Evolutionary conservation across 2,888 invertebrate genomes (phyloP).

Genomic region (Norana najaformis): DNA sequence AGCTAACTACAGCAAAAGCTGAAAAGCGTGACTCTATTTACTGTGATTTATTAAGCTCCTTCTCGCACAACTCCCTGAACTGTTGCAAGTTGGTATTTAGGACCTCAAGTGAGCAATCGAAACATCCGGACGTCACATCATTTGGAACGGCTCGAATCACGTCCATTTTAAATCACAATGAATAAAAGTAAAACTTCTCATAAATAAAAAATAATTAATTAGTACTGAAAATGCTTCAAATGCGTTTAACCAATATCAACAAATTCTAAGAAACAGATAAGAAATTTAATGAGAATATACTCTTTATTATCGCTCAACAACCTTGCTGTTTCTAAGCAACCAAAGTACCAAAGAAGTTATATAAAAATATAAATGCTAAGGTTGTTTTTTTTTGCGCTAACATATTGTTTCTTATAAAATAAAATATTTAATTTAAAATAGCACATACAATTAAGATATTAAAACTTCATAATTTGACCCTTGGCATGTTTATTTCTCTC

Average conservation of each 20-base stretch:
- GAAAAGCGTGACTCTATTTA: neutral
- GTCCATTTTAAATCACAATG: neutral
- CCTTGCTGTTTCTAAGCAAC: conserved; percentile 13
- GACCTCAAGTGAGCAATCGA: too few relatives aligned
- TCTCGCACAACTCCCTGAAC: neutral
- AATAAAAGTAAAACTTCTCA: neutral
- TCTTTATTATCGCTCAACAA: conserved; percentile 1
- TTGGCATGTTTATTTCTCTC: too few relatives aligned
- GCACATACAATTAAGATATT: too few relatives aligned
- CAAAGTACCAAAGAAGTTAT: neutral
- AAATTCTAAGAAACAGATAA: neutral
- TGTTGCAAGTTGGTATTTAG: neutral
- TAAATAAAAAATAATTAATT: neutral
- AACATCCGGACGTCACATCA: neutral
- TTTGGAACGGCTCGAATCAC: neutral
- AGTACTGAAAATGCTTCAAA: neutral
- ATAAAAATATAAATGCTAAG: neutral
- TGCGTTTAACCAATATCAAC: neutral
- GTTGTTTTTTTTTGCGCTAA: too few relatives aligned
- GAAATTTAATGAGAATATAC: neutral
- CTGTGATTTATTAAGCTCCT: neutral
- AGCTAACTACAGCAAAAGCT: neutral
- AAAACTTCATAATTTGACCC: too few relatives aligned
- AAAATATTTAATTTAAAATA: too few relatives aligned
- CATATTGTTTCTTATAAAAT: too few relatives aligned